phyloP scores from a whole-genome alignment of 2,888 invertebrate species.

The Caenorhabditis macrosperma region DNA sequence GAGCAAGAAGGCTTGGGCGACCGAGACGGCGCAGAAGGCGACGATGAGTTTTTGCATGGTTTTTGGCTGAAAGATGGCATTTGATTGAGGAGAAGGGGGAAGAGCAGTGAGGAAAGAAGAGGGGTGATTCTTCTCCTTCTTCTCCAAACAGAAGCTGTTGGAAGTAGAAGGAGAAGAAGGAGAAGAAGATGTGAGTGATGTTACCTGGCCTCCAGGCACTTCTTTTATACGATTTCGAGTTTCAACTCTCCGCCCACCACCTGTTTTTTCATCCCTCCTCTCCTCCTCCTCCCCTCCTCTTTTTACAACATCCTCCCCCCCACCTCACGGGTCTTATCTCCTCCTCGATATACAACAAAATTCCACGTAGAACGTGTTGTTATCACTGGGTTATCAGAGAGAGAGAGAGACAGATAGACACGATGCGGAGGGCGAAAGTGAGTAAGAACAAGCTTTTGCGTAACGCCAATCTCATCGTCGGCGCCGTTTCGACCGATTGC shows the following conservation, averaged over 20 bases:
- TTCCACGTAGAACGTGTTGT: constrained; percentile 47
- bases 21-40: constrained; percentile 49
- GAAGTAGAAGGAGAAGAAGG: constrained; percentile 9
- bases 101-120: not conserved
- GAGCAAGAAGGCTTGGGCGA: constrained; percentile 37
- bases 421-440: constrained; percentile 1
- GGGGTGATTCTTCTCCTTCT: not conserved
- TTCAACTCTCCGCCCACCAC: constrained; percentile 22
- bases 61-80: constrained; percentile 32
- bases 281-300: constrained; percentile 14
- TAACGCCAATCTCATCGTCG: not conserved
- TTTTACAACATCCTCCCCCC: constrained; percentile 27
- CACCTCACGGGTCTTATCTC: not conserved
- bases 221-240: constrained; percentile 18
- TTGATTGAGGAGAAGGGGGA: not conserved
- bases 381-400: constrained; percentile 40
- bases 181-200: constrained; percentile 33
- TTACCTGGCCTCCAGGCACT: constrained; percentile 8
- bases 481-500: constrained; percentile 31
- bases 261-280: not conserved
- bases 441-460: constrained; percentile 49
- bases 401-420: too few species aligned
- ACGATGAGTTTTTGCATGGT: constrained; percentile 48
- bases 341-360: constrained; percentile 21
- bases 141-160: not conserved